Percentiles rank a stretch among this genome's conserved stretches.
phyloP scores from a whole-genome alignment of 2,888 invertebrate species.

The Melieria crassipennis region DNA sequence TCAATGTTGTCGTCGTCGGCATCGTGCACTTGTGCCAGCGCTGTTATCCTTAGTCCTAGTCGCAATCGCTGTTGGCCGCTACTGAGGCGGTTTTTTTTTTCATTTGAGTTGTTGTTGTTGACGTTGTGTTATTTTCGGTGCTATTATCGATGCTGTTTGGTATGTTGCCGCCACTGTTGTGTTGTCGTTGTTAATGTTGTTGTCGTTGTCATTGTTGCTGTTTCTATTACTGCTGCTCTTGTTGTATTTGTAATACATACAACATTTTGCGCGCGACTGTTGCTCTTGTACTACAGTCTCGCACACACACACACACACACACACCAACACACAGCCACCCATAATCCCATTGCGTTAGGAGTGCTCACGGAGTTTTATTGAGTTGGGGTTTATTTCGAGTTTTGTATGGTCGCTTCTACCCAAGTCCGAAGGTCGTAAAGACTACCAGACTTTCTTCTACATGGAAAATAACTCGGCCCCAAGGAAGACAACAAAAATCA shows the following conservation, averaged over 20 bases:
- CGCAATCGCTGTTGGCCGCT: neutral
- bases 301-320: too few relatives aligned
- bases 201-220: neutral
- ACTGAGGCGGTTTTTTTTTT: neutral
- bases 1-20: slow-evolving; percentile 53
- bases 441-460: too few relatives aligned
- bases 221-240: neutral
- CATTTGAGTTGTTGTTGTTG: neutral
- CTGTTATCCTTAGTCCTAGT: neutral
- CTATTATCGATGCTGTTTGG: neutral
- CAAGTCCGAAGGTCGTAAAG: too few relatives aligned
- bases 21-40: slow-evolving; percentile 46
- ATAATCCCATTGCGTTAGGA: too few relatives aligned
- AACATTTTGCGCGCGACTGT: neutral
- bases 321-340: too few relatives aligned
- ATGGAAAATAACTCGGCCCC: too few relatives aligned
- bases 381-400: too few relatives aligned
- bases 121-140: neutral
- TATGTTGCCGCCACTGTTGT: neutral
- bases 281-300: neutral
- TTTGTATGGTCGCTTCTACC: too few relatives aligned
- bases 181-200: neutral
- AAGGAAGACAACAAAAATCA: too few relatives aligned
- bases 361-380: too few relatives aligned
- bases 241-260: neutral